Conservation (phyloP, 2,113 vertebrate species). For the Lipotes vexillifer region DNA sequence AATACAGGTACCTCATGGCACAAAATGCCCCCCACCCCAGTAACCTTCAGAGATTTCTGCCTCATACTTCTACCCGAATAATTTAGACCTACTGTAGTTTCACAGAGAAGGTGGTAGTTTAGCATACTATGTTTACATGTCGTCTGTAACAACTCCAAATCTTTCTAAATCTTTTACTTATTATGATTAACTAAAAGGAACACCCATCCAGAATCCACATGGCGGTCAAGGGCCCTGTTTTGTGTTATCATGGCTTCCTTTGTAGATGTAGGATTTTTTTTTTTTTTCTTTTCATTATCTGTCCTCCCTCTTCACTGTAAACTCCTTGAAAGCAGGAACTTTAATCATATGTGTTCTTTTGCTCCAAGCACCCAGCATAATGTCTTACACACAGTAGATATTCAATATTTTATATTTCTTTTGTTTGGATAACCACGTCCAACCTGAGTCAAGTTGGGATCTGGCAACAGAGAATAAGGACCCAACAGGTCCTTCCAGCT, state of each 20-base stretch:
- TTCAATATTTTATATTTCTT: not conserved
- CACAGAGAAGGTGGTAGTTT: not conserved
- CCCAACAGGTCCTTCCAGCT: not conserved
- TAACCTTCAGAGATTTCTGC: not conserved
- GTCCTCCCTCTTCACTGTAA: not conserved
- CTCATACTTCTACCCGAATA: not conserved
- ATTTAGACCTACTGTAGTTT: not conserved
- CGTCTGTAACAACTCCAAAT: not conserved
- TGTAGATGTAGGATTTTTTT: not conserved
- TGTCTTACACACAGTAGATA: not conserved
- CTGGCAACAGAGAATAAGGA: not conserved
- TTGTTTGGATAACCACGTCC: not conserved
- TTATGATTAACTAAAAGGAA: not conserved
- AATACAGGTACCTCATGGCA: not conserved
- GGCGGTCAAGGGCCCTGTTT: not conserved
- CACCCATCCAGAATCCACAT: not conserved
- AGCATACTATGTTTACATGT: not conserved
- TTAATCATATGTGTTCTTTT: not conserved
- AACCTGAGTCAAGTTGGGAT: not conserved
- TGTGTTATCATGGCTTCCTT: not conserved
- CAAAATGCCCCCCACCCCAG: not conserved
- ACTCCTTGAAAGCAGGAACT: not conserved
- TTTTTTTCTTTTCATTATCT: not conserved
- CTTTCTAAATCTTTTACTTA: not conserved
- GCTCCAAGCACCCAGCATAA: not conserved